Percentiles rank a stretch among this genome's conserved stretches.
Evolutionary conservation across 2,113 vertebrate genomes (phyloP).

Genomic region (Dromaius novaehollandiae): DNA sequence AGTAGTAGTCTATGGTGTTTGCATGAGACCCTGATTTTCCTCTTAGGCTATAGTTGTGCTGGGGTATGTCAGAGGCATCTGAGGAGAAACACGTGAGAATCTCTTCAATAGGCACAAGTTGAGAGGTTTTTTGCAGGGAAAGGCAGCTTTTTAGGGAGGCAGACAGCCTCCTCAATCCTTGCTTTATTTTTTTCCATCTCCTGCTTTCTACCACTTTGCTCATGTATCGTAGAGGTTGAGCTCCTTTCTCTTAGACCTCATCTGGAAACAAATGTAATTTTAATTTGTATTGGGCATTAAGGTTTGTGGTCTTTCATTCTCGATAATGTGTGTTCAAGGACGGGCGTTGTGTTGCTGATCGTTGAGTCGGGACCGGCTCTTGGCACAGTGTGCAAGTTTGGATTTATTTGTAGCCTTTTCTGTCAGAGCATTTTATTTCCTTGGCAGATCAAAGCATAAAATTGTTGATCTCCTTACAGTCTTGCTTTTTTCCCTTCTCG

Average conservation of each 20-base stretch:
- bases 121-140: background rate
- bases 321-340: background rate
- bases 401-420: constrained; percentile 36
- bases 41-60: background rate
- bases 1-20: background rate
- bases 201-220: background rate
- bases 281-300: background rate
- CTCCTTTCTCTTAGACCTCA: background rate
- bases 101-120: background rate
- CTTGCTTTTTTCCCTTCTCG: background rate
- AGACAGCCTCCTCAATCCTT: background rate
- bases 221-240: background rate
- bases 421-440: constrained; percentile 28
- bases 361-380: background rate
- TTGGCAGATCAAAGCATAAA: constrained; percentile 28
- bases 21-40: background rate
- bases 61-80: background rate
- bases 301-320: background rate
- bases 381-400: background rate
- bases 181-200: background rate
- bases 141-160: background rate
- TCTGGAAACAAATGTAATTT: background rate
- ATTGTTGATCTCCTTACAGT: constrained; percentile 36
- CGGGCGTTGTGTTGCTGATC: background rate
- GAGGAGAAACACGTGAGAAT: background rate